phyloP scores from a whole-genome alignment of 2,888 invertebrate species.

The Nomada ruficornis region DNA sequence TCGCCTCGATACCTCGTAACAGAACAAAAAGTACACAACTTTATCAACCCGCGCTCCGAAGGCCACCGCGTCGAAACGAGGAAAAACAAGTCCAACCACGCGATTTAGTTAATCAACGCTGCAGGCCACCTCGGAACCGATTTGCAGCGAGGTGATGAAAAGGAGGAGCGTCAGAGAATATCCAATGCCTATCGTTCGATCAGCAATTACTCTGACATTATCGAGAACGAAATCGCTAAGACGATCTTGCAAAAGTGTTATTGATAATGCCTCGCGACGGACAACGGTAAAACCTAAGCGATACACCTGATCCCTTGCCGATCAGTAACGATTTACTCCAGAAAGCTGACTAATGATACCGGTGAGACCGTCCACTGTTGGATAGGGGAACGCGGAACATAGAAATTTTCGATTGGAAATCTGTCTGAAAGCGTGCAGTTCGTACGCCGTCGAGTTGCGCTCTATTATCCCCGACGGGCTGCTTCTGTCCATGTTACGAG shows the following conservation, averaged over 20 bases:
- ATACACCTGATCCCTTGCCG: slow-evolving; percentile 3
- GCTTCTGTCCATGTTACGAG: slow-evolving; percentile 12
- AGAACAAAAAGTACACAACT: no score
- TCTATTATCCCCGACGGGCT: slow-evolving; percentile 29
- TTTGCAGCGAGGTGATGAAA: slow-evolving; percentile 16
- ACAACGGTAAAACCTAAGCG: slow-evolving; percentile 39
- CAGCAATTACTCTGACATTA: slow-evolving; percentile 50
- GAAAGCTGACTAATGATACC: slow-evolving; percentile 42
- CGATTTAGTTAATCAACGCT: slow-evolving; percentile 36
- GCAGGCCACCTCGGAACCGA: background rate
- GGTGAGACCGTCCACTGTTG: background rate
- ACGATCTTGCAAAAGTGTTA: slow-evolving; percentile 30
- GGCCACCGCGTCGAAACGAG: no score
- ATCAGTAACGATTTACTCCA: slow-evolving; percentile 39
- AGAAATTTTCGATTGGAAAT: slow-evolving; percentile 33
- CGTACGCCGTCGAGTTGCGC: slow-evolving; percentile 15
- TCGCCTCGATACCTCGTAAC: no score
- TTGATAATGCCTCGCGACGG: slow-evolving; percentile 53
- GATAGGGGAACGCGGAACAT: no score
- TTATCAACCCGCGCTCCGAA: background rate
- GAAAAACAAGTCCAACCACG: background rate
- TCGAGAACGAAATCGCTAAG: slow-evolving; percentile 31
- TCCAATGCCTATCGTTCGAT: slow-evolving; percentile 39
- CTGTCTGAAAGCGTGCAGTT: background rate
- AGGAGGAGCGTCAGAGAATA: slow-evolving; percentile 15